phyloP scores from a whole-genome alignment of 1,140 invertebrate genomes.

The Triops cancriformis region DNA sequence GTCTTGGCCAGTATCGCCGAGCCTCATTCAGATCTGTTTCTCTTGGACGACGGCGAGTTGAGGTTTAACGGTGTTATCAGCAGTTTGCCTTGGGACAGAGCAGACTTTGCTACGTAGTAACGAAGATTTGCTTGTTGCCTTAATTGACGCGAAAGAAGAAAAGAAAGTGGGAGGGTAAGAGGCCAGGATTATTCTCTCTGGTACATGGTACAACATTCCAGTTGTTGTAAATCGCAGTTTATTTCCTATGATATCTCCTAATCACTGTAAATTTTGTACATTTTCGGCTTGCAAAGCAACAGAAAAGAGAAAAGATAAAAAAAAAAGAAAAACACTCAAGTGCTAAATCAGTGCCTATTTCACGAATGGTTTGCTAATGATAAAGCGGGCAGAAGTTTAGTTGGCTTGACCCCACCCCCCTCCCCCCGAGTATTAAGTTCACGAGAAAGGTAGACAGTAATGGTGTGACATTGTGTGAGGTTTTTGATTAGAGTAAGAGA shows the following conservation, averaged over 20 bases:
- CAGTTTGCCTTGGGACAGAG: constrained; percentile 49
- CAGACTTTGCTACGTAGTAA: constrained; percentile 53
- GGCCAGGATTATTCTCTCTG: not conserved
- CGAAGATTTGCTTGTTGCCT: not conserved
- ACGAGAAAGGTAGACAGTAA: not conserved
- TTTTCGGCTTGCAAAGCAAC: not conserved
- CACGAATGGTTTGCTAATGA: not conserved
- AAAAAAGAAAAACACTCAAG: not conserved
- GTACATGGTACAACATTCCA: not conserved
- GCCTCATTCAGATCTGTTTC: constrained; percentile 56
- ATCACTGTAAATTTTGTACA: not conserved
- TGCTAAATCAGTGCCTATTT: constrained; percentile 14
- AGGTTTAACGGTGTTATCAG: constrained; percentile 47
- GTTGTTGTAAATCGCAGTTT: not conserved
- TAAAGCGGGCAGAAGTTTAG: not conserved
- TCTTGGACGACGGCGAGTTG: constrained; percentile 58
- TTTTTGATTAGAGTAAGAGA: not conserved
- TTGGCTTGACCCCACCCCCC: not conserved
- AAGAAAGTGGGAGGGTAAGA: not conserved
- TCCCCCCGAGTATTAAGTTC: not conserved
- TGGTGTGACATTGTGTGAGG: not conserved
- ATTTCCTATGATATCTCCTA: not conserved
- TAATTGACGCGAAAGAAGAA: not conserved
- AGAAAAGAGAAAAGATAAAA: too few relatives aligned
- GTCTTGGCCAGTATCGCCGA: constrained; percentile 52